Base-by-base conservation (phyloP, 2,113 vertebrate species). In the Myodes glareolus region DNA sequence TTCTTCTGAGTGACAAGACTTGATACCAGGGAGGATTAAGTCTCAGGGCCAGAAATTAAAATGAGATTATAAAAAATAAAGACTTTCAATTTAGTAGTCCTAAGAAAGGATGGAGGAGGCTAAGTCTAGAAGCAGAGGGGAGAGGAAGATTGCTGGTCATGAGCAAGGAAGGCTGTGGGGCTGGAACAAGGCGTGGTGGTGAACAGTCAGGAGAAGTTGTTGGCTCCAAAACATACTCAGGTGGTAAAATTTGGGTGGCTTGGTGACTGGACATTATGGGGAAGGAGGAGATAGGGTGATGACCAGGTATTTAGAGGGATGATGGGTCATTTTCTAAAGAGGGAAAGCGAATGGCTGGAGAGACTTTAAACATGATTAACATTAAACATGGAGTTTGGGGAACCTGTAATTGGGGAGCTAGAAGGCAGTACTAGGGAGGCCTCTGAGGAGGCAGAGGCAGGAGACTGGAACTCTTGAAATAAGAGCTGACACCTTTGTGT, bases 11-110 rank as follows among this genome's bases (percentile, higher is more conserved):
- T 33, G 68, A 96, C 25, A 67, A 94, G 81, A 93, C 55, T 94
- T 94, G 70, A 96, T 63, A 96, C 45, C 45, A 90, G 78, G 50
- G 94, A 93, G 73, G 73, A 94, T 90, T 75, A 45, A 90, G 84
- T 67, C 91, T 92, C 58, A 85, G 91, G 93, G 88, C 63, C 95
- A 91, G 85, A 55, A 96, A 95, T 96, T 96, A 97, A 95, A 97
- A 95, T 77, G 80, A 95, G 82, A 85, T 96, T 88, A 90, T 86
- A 72, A 78, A 96, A 93, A 84, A 77, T 95, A 95, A 89, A 97
- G 88, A 77, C 91, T 87, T 91, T 80, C 72, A 55, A 90, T 77
- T 91, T 85, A 70, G 27, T 90, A 65, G 65, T 78, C 61, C 45
- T 52, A 5, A 82, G 68, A 82, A 47, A n/a, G 27, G n/a, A 27